These are phyloP conservation scores for Lutraria rhynchaena DNA, from an alignment of 1,140 invertebrate genomes.

Conservation along the genomic window DNA sequence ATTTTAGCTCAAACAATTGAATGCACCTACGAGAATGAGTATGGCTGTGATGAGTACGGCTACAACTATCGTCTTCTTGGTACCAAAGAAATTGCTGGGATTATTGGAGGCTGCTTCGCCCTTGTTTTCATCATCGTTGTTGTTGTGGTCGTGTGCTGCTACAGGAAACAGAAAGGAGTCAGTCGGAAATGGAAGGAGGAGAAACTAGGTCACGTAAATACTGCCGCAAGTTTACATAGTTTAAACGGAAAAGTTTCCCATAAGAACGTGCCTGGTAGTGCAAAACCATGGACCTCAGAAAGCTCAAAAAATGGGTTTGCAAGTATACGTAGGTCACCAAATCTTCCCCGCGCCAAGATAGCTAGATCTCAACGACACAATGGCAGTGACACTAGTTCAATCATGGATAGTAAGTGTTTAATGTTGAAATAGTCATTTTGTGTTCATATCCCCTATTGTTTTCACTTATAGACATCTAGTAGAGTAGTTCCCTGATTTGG, in stretches of 20 bases:
- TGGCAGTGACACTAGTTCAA: constrained; percentile 25
- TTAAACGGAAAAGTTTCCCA: constrained; percentile 35
- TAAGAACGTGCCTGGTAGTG: not conserved
- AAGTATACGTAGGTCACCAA: constrained; percentile 55
- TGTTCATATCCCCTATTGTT: no score
- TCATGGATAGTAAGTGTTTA: constrained; percentile 55
- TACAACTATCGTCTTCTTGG: constrained; percentile 53
- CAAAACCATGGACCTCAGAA: constrained; percentile 48
- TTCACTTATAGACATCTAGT: no score
- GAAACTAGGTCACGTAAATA: constrained; percentile 58
- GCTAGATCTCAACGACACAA: constrained; percentile 26
- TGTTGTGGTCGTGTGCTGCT: constrained; percentile 47
- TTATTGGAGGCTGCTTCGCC: constrained; percentile 43
- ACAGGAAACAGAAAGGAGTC: constrained; percentile 54
- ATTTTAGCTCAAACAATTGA: constrained; percentile 26
- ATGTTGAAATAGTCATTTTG: constrained; percentile 46
- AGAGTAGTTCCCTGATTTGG: no score
- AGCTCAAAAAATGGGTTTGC: constrained; percentile 54
- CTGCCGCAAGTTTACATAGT: constrained; percentile 60
- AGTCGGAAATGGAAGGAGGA: constrained; percentile 51
- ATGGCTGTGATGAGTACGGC: constrained; percentile 53
- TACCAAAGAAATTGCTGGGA: constrained; percentile 53
- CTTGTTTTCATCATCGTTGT: constrained; percentile 50
- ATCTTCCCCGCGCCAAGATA: constrained; percentile 53
- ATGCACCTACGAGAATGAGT: constrained; percentile 42